These are phyloP conservation scores for Sebastes steindachneri DNA, from an alignment of 2,797 vertebrate species.

Conservation along the genomic window DNA sequence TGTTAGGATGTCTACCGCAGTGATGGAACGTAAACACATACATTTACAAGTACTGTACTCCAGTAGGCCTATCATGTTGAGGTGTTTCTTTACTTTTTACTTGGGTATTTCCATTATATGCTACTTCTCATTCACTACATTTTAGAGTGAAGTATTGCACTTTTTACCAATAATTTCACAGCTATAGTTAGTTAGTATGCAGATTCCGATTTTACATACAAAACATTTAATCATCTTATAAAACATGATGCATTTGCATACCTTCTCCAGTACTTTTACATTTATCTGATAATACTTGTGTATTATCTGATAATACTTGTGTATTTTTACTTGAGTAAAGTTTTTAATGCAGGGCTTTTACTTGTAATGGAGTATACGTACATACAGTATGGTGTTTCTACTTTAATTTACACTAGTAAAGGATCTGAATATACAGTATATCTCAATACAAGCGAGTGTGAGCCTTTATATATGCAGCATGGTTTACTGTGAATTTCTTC, in stretches of 20 bases:
- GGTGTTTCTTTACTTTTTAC: not conserved
- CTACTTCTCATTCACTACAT: too few species aligned
- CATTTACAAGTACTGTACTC: not conserved
- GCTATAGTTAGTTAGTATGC: too few species aligned
- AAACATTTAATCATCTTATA: not conserved
- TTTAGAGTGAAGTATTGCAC: not conserved
- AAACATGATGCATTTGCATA: not conserved
- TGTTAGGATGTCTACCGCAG: not conserved
- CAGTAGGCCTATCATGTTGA: not conserved
- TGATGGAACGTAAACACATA: too few species aligned
- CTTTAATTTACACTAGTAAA: not conserved
- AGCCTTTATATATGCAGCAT: not conserved
- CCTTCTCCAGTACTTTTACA: not conserved
- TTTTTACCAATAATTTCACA: not conserved
- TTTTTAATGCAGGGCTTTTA: too few species aligned
- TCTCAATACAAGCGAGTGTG: not conserved
- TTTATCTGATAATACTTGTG: too few species aligned
- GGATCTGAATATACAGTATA: not conserved
- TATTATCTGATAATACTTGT: too few species aligned
- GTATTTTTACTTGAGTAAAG: too few species aligned
- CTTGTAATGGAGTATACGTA: too few species aligned
- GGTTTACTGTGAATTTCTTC: not conserved
- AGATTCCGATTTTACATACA: not conserved
- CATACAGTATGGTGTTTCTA: not conserved
- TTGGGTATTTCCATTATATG: not conserved